Percentiles rank a stretch among this genome's conserved stretches.
These are phyloP conservation scores for Lepidurus apus DNA, from an alignment of 1,140 invertebrate species.

Conservation along the genomic window DNA sequence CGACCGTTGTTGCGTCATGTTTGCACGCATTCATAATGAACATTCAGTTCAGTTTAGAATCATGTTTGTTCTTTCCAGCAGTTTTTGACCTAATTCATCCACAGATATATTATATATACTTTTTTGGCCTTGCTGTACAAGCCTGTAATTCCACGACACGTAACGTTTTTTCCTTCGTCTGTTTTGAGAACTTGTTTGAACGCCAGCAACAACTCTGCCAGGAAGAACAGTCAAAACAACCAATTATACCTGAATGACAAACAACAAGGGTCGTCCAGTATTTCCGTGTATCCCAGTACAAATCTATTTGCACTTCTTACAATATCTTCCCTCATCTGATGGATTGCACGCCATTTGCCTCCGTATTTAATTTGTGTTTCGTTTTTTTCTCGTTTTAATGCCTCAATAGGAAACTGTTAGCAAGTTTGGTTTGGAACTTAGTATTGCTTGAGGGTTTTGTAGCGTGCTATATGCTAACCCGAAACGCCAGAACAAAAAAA, in stretches of 20 bases:
- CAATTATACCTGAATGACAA: constrained; percentile 14
- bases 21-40: too few species aligned
- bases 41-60: too few species aligned
- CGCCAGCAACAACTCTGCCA: background rate
- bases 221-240: constrained; percentile 6
- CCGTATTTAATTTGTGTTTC: constrained; percentile 13
- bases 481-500: too few species aligned
- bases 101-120: too few species aligned
- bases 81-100: too few species aligned
- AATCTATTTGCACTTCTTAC: constrained; percentile 19
- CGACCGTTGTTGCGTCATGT: too few species aligned
- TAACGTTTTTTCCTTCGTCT: background rate
- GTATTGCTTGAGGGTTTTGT: too few species aligned
- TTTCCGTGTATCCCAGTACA: constrained; percentile 21
- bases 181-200: background rate
- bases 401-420: too few species aligned
- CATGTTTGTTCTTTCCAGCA: too few species aligned
- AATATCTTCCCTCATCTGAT: background rate
- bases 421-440: too few species aligned
- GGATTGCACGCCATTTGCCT: background rate
- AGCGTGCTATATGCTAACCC: too few species aligned
- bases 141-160: background rate
- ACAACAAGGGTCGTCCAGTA: background rate
- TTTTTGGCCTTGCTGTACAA: background rate
- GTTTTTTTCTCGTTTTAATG: background rate